Conservation (phyloP, 2,113 vertebrate genomes). For the Pollachius pollachius region DNA sequence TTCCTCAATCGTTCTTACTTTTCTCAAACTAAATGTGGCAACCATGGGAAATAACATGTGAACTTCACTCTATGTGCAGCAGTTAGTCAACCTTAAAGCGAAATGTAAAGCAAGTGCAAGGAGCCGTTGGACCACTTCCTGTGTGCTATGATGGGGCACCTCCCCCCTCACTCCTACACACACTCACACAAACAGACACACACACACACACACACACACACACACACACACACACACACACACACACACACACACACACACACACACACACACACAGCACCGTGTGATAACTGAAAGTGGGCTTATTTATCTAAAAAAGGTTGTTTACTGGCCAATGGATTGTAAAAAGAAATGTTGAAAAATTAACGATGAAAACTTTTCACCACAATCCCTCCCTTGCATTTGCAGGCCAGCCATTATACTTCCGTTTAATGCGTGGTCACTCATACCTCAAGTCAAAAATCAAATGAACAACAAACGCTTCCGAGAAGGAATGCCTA, state of each 20-base stretch:
- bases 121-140: neutral
- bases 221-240: neutral
- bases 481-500: too few species aligned
- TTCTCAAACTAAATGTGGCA: neutral
- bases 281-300: too few species aligned
- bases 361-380: too few species aligned
- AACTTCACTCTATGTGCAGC: neutral
- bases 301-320: too few species aligned
- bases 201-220: neutral
- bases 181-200: neutral
- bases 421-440: too few species aligned
- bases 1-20: neutral
- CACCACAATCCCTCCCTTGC: too few species aligned
- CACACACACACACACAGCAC: neutral
- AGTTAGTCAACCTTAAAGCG: neutral
- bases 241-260: neutral
- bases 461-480: too few species aligned
- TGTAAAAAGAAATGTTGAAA: too few species aligned
- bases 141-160: neutral
- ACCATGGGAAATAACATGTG: neutral
- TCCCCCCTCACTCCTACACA: neutral
- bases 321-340: too few species aligned
- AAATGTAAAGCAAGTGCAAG: neutral
- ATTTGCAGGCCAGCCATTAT: too few species aligned
- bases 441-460: too few species aligned